phyloP scores from a whole-genome alignment of 2,113 vertebrate genomes.

The Sorex araneus region DNA sequence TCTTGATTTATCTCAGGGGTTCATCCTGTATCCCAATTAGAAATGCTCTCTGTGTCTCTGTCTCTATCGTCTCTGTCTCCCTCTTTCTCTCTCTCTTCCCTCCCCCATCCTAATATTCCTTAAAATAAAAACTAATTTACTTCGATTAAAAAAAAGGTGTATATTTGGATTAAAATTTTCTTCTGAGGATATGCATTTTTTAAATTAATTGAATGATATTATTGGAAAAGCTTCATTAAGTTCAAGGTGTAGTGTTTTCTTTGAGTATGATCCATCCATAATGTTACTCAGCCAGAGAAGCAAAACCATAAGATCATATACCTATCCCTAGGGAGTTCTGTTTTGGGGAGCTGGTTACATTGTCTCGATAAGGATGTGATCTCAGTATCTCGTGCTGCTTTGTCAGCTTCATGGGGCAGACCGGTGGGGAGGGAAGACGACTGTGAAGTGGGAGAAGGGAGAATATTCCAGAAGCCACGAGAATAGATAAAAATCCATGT shows the following conservation, averaged over 20 bases:
- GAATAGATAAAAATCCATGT: not conserved
- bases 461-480: not conserved
- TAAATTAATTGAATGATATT: not conserved
- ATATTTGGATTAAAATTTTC: slow-evolving; percentile 35
- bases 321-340: not conserved
- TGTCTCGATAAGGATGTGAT: not conserved
- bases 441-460: not conserved
- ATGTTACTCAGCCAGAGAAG: not conserved
- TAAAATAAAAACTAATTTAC: too few species aligned
- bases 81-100: too few species aligned
- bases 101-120: too few species aligned
- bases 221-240: slow-evolving; percentile 22
- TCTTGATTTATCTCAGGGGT: too few species aligned
- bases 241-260: slow-evolving; percentile 7
- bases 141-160: too few species aligned
- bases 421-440: not conserved
- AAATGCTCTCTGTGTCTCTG: too few species aligned
- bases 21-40: too few species aligned
- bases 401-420: not conserved
- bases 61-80: too few species aligned
- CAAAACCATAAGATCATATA: not conserved
- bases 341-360: not conserved
- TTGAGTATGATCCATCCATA: not conserved
- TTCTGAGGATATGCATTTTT: not conserved
- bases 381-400: slow-evolving; percentile 10